Conservation (phyloP, 2,888 invertebrate genomes). For the Hemicrepidius hirtus region DNA sequence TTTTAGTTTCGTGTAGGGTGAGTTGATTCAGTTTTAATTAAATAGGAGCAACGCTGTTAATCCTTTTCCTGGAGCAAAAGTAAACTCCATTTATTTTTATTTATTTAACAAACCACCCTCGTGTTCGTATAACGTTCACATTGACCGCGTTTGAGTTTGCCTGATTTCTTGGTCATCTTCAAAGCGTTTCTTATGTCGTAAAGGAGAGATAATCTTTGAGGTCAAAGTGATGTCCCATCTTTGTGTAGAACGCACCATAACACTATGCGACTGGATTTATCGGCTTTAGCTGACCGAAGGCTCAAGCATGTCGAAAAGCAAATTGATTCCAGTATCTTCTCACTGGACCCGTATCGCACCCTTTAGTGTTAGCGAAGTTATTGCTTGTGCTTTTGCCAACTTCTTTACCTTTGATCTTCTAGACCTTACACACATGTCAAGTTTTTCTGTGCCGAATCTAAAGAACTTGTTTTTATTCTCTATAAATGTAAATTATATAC, state of each 20-base stretch:
- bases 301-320: slow-evolving; percentile 64
- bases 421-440: slow-evolving; percentile 5
- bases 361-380: slow-evolving; percentile 53
- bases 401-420: slow-evolving; percentile 43
- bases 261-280: slow-evolving; percentile 60
- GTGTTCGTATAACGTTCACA: slow-evolving; percentile 18
- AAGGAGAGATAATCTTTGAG: slow-evolving; percentile 44
- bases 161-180: slow-evolving; percentile 32
- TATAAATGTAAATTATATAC: no score
- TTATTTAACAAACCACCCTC: slow-evolving; percentile 8
- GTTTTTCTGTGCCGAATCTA: background rate
- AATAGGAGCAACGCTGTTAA: no score
- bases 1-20: no score
- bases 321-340: slow-evolving; percentile 65
- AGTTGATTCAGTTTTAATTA: no score
- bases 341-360: slow-evolving; percentile 53
- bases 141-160: slow-evolving; percentile 24
- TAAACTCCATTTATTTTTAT: slow-evolving; percentile 15
- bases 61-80: background rate
- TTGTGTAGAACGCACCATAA: slow-evolving; percentile 46
- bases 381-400: slow-evolving; percentile 52
- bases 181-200: slow-evolving; percentile 45
- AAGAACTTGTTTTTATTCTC: background rate
- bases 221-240: slow-evolving; percentile 43
- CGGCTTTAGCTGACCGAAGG: slow-evolving; percentile 60